Evolutionary conservation across 2,113 vertebrate genomes (phyloP).

Genomic region (Apaloderma vittatum): DNA sequence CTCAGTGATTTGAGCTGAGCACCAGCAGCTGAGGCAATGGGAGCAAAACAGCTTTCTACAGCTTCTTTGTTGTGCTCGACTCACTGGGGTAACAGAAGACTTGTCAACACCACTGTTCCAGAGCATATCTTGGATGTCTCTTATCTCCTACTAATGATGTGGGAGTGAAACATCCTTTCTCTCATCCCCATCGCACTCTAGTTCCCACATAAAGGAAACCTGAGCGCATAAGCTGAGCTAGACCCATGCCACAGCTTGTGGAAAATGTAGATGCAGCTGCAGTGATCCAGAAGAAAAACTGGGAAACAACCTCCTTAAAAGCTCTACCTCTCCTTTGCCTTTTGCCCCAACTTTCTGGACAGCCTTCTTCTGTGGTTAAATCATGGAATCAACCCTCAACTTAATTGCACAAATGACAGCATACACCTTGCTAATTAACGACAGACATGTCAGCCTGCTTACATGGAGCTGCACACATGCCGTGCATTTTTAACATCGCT

Average conservation of each 20-base stretch:
- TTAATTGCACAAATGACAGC: neutral
- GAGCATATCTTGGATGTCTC: neutral
- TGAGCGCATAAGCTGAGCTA: neutral
- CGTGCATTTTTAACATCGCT: neutral
- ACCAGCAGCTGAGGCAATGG: neutral
- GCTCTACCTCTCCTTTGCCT: neutral
- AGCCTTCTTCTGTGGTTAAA: neutral
- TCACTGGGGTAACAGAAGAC: neutral
- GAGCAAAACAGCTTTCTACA: constrained; percentile 14
- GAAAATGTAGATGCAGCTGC: neutral
- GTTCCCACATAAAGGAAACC: neutral
- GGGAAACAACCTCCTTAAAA: neutral
- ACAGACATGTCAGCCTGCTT: neutral
- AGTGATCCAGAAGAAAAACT: neutral
- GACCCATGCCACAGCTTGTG: neutral
- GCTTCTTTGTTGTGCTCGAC: neutral
- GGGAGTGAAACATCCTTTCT: neutral
- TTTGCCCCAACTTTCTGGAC: neutral
- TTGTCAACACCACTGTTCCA: neutral
- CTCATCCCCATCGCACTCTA: neutral
- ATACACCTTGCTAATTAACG: neutral
- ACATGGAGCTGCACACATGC: constrained; percentile 5
- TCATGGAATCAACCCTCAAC: neutral
- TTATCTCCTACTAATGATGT: neutral
- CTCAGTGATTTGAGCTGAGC: neutral